Conservation (phyloP, 2,113 vertebrate genomes). For the Prochilodus magdalenae region DNA sequence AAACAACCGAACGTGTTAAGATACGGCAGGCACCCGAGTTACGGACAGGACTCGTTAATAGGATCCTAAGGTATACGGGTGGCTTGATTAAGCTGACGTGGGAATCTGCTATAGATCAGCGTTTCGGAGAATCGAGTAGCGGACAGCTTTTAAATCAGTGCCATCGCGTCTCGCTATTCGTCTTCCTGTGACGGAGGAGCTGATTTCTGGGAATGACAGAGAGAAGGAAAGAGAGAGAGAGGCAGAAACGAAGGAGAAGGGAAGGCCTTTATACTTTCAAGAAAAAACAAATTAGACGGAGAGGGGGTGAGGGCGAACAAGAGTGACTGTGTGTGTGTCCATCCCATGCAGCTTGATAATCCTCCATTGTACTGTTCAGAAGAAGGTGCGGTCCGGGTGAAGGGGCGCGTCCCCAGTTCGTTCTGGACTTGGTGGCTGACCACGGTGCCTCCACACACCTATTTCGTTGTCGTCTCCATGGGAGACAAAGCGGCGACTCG, state of each 20-base stretch:
- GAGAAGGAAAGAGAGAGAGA: neutral
- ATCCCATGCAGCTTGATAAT: too few relatives aligned
- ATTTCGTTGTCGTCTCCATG: too few relatives aligned
- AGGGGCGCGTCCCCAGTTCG: too few relatives aligned
- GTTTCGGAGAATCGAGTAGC: neutral
- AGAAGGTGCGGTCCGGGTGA: too few relatives aligned
- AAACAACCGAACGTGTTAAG: too few relatives aligned
- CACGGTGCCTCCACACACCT: too few relatives aligned
- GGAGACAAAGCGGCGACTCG: too few relatives aligned
- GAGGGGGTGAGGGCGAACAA: neutral
- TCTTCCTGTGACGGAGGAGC: conserved; percentile 2
- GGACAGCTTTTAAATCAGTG: conserved; percentile 36
- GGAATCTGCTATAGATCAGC: neutral
- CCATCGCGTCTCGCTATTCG: neutral
- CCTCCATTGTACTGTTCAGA: neutral
- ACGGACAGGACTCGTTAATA: neutral
- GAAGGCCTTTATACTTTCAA: neutral
- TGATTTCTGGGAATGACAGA: neutral
- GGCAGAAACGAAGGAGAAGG: neutral
- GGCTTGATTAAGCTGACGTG: conserved; percentile 3
- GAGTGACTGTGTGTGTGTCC: neutral
- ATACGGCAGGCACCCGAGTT: too few relatives aligned
- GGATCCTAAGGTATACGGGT: conserved; percentile 9
- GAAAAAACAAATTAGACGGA: neutral
- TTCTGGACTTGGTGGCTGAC: too few relatives aligned